These are phyloP conservation scores for Drosophila quadrilineata DNA, from an alignment of 1,140 invertebrate genomes.

Conservation along the genomic window DNA sequence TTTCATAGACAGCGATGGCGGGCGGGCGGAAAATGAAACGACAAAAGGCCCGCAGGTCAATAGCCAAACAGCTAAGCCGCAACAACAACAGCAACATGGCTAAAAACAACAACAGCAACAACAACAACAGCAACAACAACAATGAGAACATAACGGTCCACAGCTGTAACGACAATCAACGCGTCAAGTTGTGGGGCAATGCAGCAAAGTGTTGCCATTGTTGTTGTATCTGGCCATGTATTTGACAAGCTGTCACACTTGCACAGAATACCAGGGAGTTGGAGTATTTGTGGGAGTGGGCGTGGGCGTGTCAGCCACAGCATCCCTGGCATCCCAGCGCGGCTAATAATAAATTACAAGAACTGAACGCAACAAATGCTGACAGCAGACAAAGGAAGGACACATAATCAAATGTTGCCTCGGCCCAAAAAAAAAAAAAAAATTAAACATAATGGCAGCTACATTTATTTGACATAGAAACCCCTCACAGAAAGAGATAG, in stretches of 20 bases:
- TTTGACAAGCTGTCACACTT: constrained; percentile 69
- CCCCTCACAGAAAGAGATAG: no score
- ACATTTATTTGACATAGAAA: constrained; percentile 67
- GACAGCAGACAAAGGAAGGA: constrained; percentile 59
- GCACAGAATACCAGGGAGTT: neutral
- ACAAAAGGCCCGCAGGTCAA: constrained; percentile 22
- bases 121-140: constrained; percentile 9
- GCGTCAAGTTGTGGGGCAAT: constrained; percentile 52
- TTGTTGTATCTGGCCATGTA: constrained; percentile 34
- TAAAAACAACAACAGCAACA: constrained; percentile 13
- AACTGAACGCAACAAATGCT: constrained; percentile 37
- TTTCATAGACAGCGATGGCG: constrained; percentile 26
- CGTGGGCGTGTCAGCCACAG: constrained; percentile 19
- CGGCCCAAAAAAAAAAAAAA: no score
- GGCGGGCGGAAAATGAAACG: no score
- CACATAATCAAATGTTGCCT: constrained; percentile 24
- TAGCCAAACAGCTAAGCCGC: constrained; percentile 23
- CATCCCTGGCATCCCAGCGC: constrained; percentile 43
- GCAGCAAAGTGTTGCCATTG: constrained; percentile 42
- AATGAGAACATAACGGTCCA: constrained; percentile 9
- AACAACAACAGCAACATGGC: constrained; percentile 8
- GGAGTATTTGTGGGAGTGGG: constrained; percentile 13
- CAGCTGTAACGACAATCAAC: no score
- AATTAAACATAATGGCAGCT: constrained; percentile 36
- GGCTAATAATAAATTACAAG: constrained; percentile 69